Conservation (phyloP, 2,113 vertebrate species). For the Caranx ignobilis region DNA sequence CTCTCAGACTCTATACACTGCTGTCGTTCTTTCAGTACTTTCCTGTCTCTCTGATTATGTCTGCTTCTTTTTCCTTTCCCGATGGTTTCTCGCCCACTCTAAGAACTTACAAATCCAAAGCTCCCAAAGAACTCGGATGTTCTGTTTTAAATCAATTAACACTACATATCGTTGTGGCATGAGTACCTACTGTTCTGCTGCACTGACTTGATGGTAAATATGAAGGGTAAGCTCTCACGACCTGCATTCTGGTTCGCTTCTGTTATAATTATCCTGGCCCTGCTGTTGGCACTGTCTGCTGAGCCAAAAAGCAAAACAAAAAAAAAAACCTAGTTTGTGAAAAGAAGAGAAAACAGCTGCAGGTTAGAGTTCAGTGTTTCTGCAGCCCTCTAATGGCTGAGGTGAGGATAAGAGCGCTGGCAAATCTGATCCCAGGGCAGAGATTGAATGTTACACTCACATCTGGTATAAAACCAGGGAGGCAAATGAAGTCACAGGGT, state of each 20-base stretch:
- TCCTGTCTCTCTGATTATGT: conserved; percentile 32
- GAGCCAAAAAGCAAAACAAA: background rate
- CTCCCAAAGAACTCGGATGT: conserved; percentile 1
- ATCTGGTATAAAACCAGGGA: background rate
- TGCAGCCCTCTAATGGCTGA: conserved; percentile 18
- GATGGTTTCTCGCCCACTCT: background rate
- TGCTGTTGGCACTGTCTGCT: conserved; percentile 30
- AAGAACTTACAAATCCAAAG: conserved; percentile 20
- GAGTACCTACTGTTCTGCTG: conserved; percentile 26
- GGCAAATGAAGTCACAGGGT: background rate
- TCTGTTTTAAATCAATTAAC: conserved; percentile 61
- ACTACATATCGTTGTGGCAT: conserved; percentile 29
- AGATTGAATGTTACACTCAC: background rate
- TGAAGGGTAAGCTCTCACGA: conserved; percentile 16
- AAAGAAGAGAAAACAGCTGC: background rate
- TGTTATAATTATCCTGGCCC: conserved; percentile 18
- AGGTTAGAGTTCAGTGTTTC: conserved; percentile 25
- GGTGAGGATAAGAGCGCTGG: background rate
- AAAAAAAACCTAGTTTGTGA: background rate
- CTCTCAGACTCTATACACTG: background rate
- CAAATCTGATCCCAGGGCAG: conserved; percentile 28
- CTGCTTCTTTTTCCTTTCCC: conserved; percentile 12
- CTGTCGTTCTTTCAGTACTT: background rate
- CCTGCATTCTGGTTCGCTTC: conserved; percentile 13
- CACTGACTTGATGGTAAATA: conserved; percentile 30